A percentile compares a stretch with the other conserved stretches of the same genome.
Conservation (phyloP, 1,140 invertebrate genomes). For the Psilanteris sp. region DNA sequence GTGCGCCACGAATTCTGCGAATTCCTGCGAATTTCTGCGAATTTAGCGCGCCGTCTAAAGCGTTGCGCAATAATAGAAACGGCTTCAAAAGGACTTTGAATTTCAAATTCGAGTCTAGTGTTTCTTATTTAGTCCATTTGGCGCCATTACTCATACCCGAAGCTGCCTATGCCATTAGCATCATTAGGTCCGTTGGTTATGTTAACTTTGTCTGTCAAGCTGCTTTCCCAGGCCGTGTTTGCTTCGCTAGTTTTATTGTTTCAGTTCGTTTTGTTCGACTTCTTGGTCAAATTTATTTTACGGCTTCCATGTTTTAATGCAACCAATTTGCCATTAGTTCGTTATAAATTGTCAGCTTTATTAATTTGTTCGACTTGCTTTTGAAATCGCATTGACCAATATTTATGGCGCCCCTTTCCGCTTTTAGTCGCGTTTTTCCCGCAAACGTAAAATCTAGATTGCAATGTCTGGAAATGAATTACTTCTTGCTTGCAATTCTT, state of each 20-base stretch:
- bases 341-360: no score
- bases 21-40: no score
- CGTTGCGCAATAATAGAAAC: no score
- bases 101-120: no score
- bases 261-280: constrained; percentile 8
- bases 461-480: constrained; percentile 25
- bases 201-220: constrained; percentile 27
- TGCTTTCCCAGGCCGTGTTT: constrained; percentile 14
- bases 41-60: no score
- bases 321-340: no score
- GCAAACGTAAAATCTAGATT: constrained; percentile 10
- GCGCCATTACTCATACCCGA: constrained; percentile 5
- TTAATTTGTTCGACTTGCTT: no score
- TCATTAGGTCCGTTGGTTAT: constrained; percentile 28
- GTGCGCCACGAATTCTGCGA: no score
- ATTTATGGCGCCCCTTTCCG: no score
- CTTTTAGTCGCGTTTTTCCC: constrained; percentile 1
- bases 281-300: constrained; percentile 6
- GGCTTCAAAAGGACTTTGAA: no score
- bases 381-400: no score
- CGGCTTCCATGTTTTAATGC: constrained; percentile 1
- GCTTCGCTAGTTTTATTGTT: constrained; percentile 5
- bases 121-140: constrained; percentile 5
- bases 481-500: constrained; percentile 4
- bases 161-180: constrained; percentile 10